A percentile compares a stretch with the other conserved stretches of the same genome.
Conservation (phyloP, 2,888 invertebrate genomes). For the Microctonus brassicae region DNA sequence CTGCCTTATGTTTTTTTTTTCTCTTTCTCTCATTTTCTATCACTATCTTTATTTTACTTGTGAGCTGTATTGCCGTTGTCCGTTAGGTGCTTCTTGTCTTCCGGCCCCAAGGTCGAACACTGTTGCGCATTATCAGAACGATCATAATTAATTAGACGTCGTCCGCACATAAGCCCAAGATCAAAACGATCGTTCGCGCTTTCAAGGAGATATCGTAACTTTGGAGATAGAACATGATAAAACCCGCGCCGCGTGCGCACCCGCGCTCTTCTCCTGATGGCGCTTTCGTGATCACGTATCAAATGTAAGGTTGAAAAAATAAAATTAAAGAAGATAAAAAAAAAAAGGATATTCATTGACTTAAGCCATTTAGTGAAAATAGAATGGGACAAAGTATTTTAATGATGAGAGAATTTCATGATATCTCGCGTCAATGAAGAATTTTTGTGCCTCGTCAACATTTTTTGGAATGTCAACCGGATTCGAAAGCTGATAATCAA, state of each 20-base stretch:
- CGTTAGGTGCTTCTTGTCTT: conserved; percentile 32
- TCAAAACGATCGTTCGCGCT: conserved; percentile 17
- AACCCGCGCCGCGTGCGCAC: neutral
- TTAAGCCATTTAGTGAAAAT: conserved; percentile 1
- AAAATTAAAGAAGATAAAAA: neutral
- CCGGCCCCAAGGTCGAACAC: conserved; percentile 42
- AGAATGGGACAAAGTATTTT: conserved; percentile 6
- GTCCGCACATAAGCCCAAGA: conserved; percentile 8
- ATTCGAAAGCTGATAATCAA: conserved; percentile 25
- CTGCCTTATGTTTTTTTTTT: no score
- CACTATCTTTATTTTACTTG: neutral
- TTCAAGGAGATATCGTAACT: conserved; percentile 19
- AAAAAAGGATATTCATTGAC: neutral
- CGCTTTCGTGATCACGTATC: neutral
- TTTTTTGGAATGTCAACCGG: conserved; percentile 21
- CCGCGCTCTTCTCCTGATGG: conserved; percentile 27
- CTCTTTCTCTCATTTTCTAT: no score
- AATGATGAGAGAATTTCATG: conserved; percentile 16
- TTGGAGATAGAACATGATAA: conserved; percentile 20
- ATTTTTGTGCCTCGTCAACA: conserved; percentile 2
- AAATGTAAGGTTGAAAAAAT: no score
- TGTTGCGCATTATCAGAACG: conserved; percentile 39
- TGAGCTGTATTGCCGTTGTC: neutral
- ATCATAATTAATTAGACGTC: conserved; percentile 46
- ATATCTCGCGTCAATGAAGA: neutral